A percentile compares a stretch with the other conserved stretches of the same genome.
phyloP scores from a whole-genome alignment of 2,888 invertebrate genomes.

The Lasiommata megera region DNA sequence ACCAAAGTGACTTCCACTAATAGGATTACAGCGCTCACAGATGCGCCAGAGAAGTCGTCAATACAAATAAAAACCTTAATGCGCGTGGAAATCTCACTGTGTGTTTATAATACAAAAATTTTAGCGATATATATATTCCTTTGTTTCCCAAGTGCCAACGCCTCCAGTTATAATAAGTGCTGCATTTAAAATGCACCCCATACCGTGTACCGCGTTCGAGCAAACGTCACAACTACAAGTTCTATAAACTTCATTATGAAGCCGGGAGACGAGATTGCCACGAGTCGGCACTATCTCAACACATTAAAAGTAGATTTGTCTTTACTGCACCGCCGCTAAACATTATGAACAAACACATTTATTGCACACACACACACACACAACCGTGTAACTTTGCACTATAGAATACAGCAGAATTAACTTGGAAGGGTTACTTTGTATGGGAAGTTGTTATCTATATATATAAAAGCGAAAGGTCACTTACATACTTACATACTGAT shows the following conservation, averaged over 20 bases:
- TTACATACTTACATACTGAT: no score
- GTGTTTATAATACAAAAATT: no score
- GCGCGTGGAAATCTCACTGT: no score
- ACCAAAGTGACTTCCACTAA: no score
- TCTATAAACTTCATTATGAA: constrained; percentile 17
- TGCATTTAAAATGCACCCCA: constrained; percentile 10
- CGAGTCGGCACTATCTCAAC: constrained; percentile 17
- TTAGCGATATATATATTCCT: no score
- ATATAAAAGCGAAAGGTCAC: no score
- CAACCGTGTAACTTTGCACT: constrained; percentile 3
- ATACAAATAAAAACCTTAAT: no score
- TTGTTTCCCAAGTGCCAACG: neutral
- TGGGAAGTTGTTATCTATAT: neutral
- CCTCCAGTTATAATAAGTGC: neutral
- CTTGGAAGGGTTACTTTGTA: neutral
- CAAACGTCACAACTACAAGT: constrained; percentile 18
- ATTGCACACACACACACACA: neutral
- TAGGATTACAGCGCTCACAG: no score
- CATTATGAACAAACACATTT: constrained; percentile 18
- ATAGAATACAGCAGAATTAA: neutral
- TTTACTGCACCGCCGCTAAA: constrained; percentile 14
- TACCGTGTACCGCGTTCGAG: constrained; percentile 9
- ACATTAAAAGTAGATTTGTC: constrained; percentile 31
- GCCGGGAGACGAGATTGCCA: constrained; percentile 13
- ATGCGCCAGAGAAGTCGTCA: no score